These are phyloP conservation scores for Polyploca ridens DNA, from an alignment of 2,888 invertebrate species.

Conservation along the genomic window DNA sequence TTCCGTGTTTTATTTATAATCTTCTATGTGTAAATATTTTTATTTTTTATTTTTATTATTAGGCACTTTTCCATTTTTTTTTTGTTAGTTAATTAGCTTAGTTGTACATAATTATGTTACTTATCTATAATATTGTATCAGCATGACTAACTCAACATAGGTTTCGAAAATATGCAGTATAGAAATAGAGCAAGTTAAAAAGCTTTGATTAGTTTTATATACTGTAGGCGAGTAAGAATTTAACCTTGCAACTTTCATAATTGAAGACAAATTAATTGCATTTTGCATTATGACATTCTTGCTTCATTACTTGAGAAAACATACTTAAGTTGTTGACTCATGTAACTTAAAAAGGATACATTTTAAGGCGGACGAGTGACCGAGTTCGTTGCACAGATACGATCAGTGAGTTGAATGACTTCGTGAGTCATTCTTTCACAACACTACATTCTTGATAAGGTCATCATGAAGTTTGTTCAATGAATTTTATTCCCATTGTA, in stretches of 20 bases:
- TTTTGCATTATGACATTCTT: constrained; percentile 32
- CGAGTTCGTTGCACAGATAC: constrained; percentile 60
- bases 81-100: too few species aligned
- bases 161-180: too few species aligned
- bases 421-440: constrained; percentile 69
- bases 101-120: too few species aligned
- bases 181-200: too few species aligned
- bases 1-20: too few species aligned
- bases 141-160: too few species aligned
- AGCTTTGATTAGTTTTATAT: neutral
- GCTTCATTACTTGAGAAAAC: constrained; percentile 46
- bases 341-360: constrained; percentile 69
- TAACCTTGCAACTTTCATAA: neutral
- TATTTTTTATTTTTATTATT: too few species aligned
- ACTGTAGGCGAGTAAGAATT: constrained; percentile 2
- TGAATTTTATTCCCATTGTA: constrained; percentile 38
- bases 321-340: constrained; percentile 54
- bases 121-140: too few species aligned
- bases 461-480: constrained; percentile 55
- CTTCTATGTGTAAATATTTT: too few species aligned
- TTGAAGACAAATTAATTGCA: neutral
- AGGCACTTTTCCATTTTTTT: too few species aligned
- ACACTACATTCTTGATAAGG: constrained; percentile 72
- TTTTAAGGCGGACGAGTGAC: constrained; percentile 62
- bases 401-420: constrained; percentile 72